Conservation (phyloP, 2,113 vertebrate genomes). For the Taurulus bubalis region DNA sequence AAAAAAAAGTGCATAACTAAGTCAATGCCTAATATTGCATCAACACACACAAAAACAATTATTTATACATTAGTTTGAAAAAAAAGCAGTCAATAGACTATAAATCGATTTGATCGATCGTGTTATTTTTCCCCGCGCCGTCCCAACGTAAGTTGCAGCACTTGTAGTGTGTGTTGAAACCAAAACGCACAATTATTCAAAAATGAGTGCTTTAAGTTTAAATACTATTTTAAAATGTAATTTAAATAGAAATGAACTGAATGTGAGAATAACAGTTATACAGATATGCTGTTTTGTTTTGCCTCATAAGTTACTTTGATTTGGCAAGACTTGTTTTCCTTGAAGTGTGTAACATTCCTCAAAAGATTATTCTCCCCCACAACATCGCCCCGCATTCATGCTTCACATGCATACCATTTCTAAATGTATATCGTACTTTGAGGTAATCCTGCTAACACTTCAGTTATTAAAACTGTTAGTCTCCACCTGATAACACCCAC, state of each 20-base stretch:
- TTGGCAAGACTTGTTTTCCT: conserved; percentile 13
- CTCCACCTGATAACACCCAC: neutral
- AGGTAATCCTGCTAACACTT: neutral
- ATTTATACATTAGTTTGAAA: neutral
- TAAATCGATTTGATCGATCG: neutral
- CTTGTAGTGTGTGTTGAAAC: neutral
- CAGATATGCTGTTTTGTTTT: neutral
- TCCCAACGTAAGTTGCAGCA: neutral
- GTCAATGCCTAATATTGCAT: neutral
- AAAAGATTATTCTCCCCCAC: neutral
- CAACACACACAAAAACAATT: neutral
- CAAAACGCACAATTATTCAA: neutral
- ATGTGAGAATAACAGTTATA: neutral
- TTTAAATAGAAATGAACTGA: conserved; percentile 21
- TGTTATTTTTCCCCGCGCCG: neutral
- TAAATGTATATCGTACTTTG: neutral
- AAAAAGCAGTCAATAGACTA: neutral
- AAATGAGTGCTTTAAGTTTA: neutral
- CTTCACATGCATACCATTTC: neutral
- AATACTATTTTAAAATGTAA: neutral
- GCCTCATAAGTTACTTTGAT: neutral
- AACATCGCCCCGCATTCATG: neutral
- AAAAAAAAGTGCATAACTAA: neutral
- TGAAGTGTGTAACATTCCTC: conserved; percentile 13
- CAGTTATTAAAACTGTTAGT: neutral